Percentiles rank a stretch among this genome's conserved stretches.
These are phyloP conservation scores for Drosophila obscura DNA, from an alignment of 1,140 invertebrate genomes.

Conservation along the genomic window DNA sequence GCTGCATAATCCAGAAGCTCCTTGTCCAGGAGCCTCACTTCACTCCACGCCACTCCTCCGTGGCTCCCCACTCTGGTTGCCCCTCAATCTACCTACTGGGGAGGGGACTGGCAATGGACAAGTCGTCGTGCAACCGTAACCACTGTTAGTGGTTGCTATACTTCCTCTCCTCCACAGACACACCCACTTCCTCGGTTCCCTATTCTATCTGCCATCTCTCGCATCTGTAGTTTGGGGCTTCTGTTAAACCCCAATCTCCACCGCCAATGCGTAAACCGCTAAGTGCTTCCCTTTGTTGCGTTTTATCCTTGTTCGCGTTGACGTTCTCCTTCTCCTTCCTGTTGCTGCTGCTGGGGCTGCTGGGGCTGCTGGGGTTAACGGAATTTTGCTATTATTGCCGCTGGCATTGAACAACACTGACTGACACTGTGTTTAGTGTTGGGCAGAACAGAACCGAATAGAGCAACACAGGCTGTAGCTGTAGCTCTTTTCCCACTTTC, in stretches of 20 bases:
- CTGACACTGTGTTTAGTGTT: slow-evolving; percentile 43
- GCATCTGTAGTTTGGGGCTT: slow-evolving; percentile 27
- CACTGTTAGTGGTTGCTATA: slow-evolving; percentile 49
- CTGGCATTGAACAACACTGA: slow-evolving; percentile 61
- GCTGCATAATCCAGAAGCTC: slow-evolving; percentile 53
- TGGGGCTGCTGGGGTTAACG: slow-evolving; percentile 26
- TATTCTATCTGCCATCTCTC: background rate
- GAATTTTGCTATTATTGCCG: slow-evolving; percentile 62
- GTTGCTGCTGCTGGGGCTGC: slow-evolving; percentile 29
- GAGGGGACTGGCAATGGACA: background rate
- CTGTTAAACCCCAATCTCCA: slow-evolving; percentile 37
- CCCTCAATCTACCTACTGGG: too few species aligned
- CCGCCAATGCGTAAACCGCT: slow-evolving; percentile 64
- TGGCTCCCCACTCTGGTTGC: slow-evolving; percentile 4
- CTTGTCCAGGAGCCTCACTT: background rate
- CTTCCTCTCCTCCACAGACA: background rate
- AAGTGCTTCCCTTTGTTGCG: slow-evolving; percentile 72
- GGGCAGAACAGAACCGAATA: background rate
- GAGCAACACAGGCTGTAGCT: background rate
- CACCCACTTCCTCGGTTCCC: background rate
- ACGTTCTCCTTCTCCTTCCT: slow-evolving; percentile 22
- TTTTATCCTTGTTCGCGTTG: slow-evolving; percentile 31
- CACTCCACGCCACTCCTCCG: background rate
- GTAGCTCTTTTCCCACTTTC: background rate
- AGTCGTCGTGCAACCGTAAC: slow-evolving; percentile 43